Evolutionary conservation across 2,888 invertebrate genomes (phyloP).

Genomic region (Idaea aversata): DNA sequence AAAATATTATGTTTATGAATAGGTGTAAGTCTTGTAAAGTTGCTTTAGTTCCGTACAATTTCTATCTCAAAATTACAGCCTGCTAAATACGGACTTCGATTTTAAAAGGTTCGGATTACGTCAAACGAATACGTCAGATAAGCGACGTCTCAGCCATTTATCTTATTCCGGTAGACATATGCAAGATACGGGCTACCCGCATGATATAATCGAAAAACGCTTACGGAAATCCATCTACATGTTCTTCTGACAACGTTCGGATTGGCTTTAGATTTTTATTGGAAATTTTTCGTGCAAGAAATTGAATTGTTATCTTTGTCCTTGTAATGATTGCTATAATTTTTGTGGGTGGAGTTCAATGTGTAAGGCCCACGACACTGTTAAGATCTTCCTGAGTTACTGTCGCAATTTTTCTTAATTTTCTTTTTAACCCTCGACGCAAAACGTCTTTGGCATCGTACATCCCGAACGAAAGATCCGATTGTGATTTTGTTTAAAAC

Average conservation of each 20-base stretch:
- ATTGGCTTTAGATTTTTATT: constrained; percentile 51
- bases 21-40: too few species aligned
- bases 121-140: constrained; percentile 56
- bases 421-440: too few species aligned
- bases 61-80: constrained; percentile 26
- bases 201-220: constrained; percentile 65
- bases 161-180: constrained; percentile 61
- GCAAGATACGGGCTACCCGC: constrained; percentile 54
- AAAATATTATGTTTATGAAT: too few species aligned
- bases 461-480: too few species aligned
- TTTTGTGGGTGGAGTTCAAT: too few species aligned
- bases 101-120: constrained; percentile 50
- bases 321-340: background rate
- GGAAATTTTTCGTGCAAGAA: constrained; percentile 42
- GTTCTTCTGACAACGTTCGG: constrained; percentile 49
- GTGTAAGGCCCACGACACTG: too few species aligned
- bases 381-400: too few species aligned
- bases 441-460: too few species aligned
- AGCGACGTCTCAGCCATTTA: constrained; percentile 59
- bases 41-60: too few species aligned
- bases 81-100: constrained; percentile 44
- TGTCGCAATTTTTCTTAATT: too few species aligned
- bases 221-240: constrained; percentile 58
- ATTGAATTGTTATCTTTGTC: constrained; percentile 33
- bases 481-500: too few species aligned